Evolutionary conservation across 2,888 invertebrate genomes (phyloP).

Genomic region (Hyalella azteca): DNA sequence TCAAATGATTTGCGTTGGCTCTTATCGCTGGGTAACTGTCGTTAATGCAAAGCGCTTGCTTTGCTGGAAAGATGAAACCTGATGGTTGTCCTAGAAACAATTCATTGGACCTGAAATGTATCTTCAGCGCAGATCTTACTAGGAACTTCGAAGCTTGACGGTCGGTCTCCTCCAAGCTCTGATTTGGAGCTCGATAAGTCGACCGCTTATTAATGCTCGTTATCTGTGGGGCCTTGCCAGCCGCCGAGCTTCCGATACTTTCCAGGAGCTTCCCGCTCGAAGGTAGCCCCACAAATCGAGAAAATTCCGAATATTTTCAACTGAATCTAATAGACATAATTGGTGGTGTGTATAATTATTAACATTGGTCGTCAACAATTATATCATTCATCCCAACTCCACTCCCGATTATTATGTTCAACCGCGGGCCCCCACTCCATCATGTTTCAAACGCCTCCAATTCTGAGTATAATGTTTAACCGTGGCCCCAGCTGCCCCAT

Average conservation of each 20-base stretch:
- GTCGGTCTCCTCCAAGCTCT: constrained; percentile 2
- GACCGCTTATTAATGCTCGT: constrained; percentile 28
- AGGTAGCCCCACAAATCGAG: no score
- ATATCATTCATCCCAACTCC: no score
- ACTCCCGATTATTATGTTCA: no score
- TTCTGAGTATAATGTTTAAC: no score
- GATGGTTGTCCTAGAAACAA: constrained; percentile 34
- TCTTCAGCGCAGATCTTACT: constrained; percentile 11
- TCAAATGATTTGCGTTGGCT: no score
- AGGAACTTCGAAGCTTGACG: constrained; percentile 23
- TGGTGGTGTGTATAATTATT: no score
- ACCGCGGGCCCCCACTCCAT: no score
- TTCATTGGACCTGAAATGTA: constrained; percentile 13
- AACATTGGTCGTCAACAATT: no score
- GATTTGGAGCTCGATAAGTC: constrained; percentile 11
- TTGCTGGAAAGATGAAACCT: constrained; percentile 1
- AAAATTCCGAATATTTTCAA: no score
- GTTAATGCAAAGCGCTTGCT: background rate
- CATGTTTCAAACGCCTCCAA: no score
- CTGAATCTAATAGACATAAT: no score
- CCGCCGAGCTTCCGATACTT: background rate
- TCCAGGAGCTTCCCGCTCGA: background rate
- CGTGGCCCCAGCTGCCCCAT: no score
- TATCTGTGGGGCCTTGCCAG: background rate
- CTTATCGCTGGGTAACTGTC: background rate